Percentiles rank a stretch among this genome's conserved stretches.
Conservation (phyloP, 1,140 invertebrate species). For the Drosophila paulistorum region DNA sequence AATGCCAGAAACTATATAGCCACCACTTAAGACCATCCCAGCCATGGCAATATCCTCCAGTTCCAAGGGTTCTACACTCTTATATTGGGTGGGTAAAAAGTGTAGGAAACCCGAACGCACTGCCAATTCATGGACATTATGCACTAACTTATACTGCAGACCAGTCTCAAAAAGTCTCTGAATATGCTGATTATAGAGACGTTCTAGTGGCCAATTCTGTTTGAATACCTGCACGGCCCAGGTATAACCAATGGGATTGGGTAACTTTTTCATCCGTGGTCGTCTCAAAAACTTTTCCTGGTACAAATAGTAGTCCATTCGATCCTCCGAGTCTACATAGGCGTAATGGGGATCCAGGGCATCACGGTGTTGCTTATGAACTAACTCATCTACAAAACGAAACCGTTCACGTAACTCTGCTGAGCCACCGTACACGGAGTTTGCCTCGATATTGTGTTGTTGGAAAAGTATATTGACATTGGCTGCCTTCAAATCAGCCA, state of each 20-base stretch:
- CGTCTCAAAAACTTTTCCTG: constrained; percentile 46
- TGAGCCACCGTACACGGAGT: constrained; percentile 36
- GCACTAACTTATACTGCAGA: constrained; percentile 35
- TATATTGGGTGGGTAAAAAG: constrained; percentile 36
- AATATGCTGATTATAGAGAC: constrained; percentile 33
- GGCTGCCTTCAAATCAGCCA: constrained; percentile 42
- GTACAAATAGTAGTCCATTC: constrained; percentile 47
- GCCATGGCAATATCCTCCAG: constrained; percentile 50
- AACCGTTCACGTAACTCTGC: constrained; percentile 38
- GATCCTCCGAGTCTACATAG: constrained; percentile 49
- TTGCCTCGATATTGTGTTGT: constrained; percentile 18
- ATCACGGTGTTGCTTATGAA: constrained; percentile 15
- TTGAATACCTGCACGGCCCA: constrained; percentile 50
- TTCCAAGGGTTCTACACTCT: constrained; percentile 36
- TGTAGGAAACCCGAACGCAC: constrained; percentile 39
- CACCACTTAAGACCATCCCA: constrained; percentile 40
- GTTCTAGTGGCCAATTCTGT: constrained; percentile 45
- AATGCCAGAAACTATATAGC: constrained; percentile 37
- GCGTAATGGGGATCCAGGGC: constrained; percentile 33
- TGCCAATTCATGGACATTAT: constrained; percentile 48
- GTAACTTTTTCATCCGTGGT: constrained; percentile 40
- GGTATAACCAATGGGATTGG: constrained; percentile 38
- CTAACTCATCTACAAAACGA: constrained; percentile 14
- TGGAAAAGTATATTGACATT: constrained; percentile 43
- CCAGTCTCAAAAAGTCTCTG: constrained; percentile 42